Conservation (phyloP, 2,113 vertebrate species). For the Mixornis gularis region DNA sequence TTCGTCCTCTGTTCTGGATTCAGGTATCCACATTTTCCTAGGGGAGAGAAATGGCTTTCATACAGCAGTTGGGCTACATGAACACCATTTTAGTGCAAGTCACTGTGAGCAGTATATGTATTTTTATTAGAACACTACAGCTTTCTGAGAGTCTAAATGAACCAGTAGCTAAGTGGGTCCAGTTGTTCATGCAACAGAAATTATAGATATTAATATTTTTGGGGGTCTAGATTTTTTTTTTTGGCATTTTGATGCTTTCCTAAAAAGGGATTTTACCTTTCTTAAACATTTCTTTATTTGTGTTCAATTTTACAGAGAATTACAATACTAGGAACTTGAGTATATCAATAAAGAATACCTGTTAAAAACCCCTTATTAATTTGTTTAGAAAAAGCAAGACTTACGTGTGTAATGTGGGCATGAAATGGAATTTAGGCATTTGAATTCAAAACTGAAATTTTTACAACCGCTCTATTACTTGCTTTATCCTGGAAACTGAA, state of each 20-base stretch:
- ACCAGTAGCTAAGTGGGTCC: not conserved
- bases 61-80: not conserved
- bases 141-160: not conserved
- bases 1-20: not conserved
- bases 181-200: not conserved
- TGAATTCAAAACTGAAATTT: not conserved
- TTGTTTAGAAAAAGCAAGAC: not conserved
- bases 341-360: not conserved
- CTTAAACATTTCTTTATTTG: not conserved
- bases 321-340: not conserved
- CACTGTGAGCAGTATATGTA: not conserved
- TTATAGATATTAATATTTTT: not conserved
- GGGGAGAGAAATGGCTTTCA: not conserved
- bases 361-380: fast-evolving
- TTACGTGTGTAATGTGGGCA: not conserved
- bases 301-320: not conserved
- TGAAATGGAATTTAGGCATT: not conserved
- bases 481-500: not conserved
- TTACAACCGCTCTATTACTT: not conserved
- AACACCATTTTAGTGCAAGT: not conserved
- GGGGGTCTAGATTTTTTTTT: not conserved
- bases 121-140: not conserved
- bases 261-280: not conserved
- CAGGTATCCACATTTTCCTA: not conserved
- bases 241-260: not conserved